Conservation (phyloP, 2,797 vertebrate species). For the Tenualosa thibaudeaui region DNA sequence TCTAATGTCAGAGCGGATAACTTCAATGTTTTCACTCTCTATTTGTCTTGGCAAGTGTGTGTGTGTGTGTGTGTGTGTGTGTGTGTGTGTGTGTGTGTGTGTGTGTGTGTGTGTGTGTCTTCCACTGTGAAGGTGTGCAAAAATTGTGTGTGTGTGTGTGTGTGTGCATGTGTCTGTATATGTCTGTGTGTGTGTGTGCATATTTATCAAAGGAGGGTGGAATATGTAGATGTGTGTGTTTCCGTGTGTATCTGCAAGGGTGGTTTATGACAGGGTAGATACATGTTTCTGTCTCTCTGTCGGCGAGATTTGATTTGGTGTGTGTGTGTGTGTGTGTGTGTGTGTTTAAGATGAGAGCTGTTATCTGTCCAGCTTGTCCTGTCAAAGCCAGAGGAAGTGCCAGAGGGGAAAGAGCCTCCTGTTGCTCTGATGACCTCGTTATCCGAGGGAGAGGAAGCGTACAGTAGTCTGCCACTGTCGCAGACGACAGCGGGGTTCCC, state of each 20-base stretch:
- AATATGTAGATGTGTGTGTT: neutral
- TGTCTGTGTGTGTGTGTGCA: slow-evolving; percentile 33
- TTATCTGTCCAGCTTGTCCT: neutral
- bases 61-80: slow-evolving; percentile 17
- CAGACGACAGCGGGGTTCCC: neutral
- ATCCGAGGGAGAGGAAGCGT: neutral
- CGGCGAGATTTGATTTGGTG: neutral
- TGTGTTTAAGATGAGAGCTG: neutral
- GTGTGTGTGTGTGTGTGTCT: slow-evolving; percentile 27
- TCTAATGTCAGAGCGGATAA: slow-evolving; percentile 48
- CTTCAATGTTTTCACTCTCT: slow-evolving; percentile 25
- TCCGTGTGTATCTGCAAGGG: no score
- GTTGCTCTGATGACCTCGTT: neutral
- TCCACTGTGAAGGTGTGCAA: no score
- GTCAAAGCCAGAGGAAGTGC: neutral
- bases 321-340: neutral
- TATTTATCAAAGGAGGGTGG: no score
- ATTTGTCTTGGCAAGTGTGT: neutral
- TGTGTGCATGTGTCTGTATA: slow-evolving; percentile 14
- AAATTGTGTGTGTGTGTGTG: slow-evolving; percentile 20
- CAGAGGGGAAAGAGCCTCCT: neutral
- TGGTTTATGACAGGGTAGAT: neutral
- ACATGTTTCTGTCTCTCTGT: no score
- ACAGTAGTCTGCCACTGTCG: neutral
- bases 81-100: slow-evolving; percentile 28